phyloP scores from a whole-genome alignment of 2,113 vertebrate species.

The Entomyzon cyanotis region DNA sequence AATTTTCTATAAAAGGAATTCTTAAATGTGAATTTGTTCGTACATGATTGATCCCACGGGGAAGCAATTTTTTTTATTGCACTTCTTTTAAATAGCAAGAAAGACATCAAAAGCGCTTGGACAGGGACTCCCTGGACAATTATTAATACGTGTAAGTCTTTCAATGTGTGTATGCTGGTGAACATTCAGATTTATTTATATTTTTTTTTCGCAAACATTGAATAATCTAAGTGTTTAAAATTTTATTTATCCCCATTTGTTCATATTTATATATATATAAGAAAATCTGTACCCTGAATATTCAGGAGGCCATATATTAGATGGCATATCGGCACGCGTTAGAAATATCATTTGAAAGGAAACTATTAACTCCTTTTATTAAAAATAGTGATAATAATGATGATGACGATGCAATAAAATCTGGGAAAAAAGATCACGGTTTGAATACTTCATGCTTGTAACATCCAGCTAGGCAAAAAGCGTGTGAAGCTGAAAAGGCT shows the following conservation, averaged over 20 bases:
- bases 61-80: constrained; percentile 93
- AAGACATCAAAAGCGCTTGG: constrained; percentile 84
- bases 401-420: constrained; percentile 90
- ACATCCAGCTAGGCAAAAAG: constrained; percentile 71
- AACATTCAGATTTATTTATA: constrained; percentile 96
- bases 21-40: constrained; percentile 94
- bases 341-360: constrained; percentile 74
- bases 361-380: constrained; percentile 75
- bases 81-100: constrained; percentile 88
- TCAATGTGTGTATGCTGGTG: constrained; percentile 88
- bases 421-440: constrained; percentile 75
- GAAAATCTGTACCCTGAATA: constrained; percentile 82
- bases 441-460: constrained; percentile 77
- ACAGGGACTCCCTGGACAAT: constrained; percentile 81
- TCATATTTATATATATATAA: constrained; percentile 84
- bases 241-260: constrained; percentile 93
- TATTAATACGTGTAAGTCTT: constrained; percentile 82
- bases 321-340: constrained; percentile 71
- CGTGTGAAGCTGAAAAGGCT: constrained; percentile 71
- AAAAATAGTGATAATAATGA: constrained; percentile 42
- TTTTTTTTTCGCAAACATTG: constrained; percentile 83
- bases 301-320: constrained; percentile 82
- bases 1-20: constrained; percentile 83
- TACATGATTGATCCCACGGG: constrained; percentile 89
- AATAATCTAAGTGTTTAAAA: constrained; percentile 88